Percentiles rank a stretch among this genome's conserved stretches.
phyloP scores from a whole-genome alignment of 2,888 invertebrate species.

The Leucoma salicis region DNA sequence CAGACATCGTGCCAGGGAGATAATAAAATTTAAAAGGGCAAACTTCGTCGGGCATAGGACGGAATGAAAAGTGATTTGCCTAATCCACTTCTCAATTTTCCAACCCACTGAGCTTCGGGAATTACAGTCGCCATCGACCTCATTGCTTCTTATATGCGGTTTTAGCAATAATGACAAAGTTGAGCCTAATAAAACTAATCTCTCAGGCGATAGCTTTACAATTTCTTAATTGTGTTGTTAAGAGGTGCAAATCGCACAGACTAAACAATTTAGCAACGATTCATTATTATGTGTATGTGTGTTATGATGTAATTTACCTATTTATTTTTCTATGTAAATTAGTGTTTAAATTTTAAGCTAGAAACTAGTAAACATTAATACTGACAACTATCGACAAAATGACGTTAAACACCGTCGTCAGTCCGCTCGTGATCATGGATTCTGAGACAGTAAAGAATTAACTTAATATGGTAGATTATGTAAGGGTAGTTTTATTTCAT shows the following conservation, averaged over 20 bases:
- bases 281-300: too few relatives aligned
- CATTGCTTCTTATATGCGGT: constrained; percentile 34
- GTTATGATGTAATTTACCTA: too few relatives aligned
- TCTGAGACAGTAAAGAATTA: too few relatives aligned
- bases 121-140: constrained; percentile 56
- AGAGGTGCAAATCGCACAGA: not conserved
- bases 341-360: too few relatives aligned
- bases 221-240: not conserved
- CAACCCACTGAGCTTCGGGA: constrained; percentile 61
- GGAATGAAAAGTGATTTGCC: constrained; percentile 80
- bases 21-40: constrained; percentile 81
- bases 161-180: constrained; percentile 5
- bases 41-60: constrained; percentile 67
- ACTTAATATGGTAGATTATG: too few relatives aligned
- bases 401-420: too few relatives aligned
- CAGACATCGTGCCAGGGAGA: constrained; percentile 52
- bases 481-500: too few relatives aligned
- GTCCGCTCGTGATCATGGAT: too few relatives aligned
- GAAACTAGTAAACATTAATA: too few relatives aligned
- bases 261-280: not conserved
- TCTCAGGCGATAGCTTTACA: not conserved
- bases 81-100: constrained; percentile 81
- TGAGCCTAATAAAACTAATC: constrained; percentile 1
- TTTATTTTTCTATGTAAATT: too few relatives aligned
- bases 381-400: too few relatives aligned